A percentile compares a stretch with the other conserved stretches of the same genome.
Evolutionary conservation across 2,113 vertebrate genomes (phyloP).

Genomic region (Clinocottus analis): DNA sequence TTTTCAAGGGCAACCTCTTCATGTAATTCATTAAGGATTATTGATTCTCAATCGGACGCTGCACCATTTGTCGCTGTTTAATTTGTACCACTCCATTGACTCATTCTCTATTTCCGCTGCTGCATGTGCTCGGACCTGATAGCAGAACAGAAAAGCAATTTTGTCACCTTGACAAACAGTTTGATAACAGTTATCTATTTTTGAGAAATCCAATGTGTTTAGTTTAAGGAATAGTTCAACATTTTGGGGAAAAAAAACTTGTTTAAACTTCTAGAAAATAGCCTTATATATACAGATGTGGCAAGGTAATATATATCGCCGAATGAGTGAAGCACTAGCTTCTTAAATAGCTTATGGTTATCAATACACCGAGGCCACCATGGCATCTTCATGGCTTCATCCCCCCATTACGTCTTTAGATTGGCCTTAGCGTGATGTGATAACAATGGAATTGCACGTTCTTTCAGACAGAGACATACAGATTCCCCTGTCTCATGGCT

Average conservation of each 20-base stretch:
- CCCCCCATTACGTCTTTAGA: too few species aligned
- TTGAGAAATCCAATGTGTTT: not conserved
- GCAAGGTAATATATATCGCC: too few species aligned
- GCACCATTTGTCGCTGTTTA: slow-evolving; percentile 28
- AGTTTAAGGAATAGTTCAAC: not conserved
- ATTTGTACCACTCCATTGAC: slow-evolving; percentile 23
- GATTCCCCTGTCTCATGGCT: too few species aligned
- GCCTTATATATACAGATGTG: not conserved
- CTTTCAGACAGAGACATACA: too few species aligned
- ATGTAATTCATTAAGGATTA: slow-evolving; percentile 32
- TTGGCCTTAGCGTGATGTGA: too few species aligned
- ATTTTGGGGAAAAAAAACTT: not conserved
- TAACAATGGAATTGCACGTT: too few species aligned
- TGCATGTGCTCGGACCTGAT: not conserved
- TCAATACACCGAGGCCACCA: too few species aligned
- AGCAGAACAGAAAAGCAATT: not conserved
- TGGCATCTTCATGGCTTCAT: too few species aligned
- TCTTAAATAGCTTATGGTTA: too few species aligned
- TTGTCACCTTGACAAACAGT: not conserved
- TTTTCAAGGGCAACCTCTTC: not conserved
- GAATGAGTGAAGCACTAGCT: too few species aligned
- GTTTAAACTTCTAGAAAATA: not conserved
- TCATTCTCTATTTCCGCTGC: slow-evolving; percentile 1
- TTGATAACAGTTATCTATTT: not conserved
- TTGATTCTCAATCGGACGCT: slow-evolving; percentile 27